A percentile compares a stretch with the other conserved stretches of the same genome.
Evolutionary conservation across 1,140 invertebrate genomes (phyloP).

Genomic region (Drosophila gunungcola): DNA sequence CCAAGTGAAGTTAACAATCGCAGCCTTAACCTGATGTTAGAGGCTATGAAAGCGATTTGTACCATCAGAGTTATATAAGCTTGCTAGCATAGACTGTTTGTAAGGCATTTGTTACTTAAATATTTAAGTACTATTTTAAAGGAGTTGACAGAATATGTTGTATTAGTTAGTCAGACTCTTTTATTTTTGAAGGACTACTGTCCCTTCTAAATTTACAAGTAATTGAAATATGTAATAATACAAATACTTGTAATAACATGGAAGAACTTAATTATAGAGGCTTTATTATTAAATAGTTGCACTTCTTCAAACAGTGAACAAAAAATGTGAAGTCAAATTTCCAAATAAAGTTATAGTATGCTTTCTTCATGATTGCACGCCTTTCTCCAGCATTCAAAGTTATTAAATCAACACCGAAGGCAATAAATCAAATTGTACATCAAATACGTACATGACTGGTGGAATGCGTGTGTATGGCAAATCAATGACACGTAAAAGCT

Average conservation of each 20-base stretch:
- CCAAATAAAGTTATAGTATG: too few species aligned
- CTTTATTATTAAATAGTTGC: too few species aligned
- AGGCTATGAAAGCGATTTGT: background rate
- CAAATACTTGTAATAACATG: too few species aligned
- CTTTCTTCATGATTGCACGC: background rate
- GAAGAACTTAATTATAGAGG: too few species aligned
- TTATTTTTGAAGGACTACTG: too few species aligned
- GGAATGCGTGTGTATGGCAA: constrained; percentile 48
- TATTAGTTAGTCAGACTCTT: too few species aligned
- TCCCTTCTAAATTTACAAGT: too few species aligned
- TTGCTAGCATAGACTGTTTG: background rate
- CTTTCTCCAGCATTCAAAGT: background rate
- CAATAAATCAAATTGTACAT: constrained; percentile 15
- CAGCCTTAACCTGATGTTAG: background rate
- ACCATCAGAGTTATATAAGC: background rate
- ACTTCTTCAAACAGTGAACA: too few species aligned
- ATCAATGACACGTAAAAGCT: constrained; percentile 80
- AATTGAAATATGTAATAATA: too few species aligned
- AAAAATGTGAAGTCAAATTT: background rate
- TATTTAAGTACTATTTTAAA: background rate
- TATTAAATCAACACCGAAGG: constrained; percentile 4
- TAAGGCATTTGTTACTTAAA: background rate
- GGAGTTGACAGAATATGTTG: too few species aligned
- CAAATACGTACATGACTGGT: constrained; percentile 16
- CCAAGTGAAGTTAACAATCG: constrained; percentile 7